A percentile compares a stretch with the other conserved stretches of the same genome.
Evolutionary conservation across 2,113 vertebrate species (phyloP).

Genomic region (Macaca nemestrina): DNA sequence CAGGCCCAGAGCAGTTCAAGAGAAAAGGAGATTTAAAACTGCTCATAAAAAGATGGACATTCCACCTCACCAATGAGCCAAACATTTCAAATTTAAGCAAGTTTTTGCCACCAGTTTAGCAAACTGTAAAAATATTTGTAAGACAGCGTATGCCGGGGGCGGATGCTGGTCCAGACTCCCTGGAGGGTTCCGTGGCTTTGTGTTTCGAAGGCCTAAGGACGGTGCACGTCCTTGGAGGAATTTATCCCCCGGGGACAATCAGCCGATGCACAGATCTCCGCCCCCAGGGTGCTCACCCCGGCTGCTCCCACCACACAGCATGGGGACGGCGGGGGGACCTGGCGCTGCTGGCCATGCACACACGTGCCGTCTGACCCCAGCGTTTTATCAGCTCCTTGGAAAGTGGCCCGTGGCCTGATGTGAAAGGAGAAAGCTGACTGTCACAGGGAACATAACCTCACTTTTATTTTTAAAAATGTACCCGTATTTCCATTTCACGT

Average conservation of each 20-base stretch:
- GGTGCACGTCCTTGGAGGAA: neutral
- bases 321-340: no score
- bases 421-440: neutral
- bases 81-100: neutral
- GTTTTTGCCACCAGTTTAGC: neutral
- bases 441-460: neutral
- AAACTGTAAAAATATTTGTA: neutral
- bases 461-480: neutral
- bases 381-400: neutral
- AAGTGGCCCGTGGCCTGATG: neutral
- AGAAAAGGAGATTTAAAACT: neutral
- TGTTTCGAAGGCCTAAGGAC: no score
- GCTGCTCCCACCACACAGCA: no score
- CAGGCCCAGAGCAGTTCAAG: neutral
- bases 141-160: neutral
- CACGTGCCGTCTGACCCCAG: no score
- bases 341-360: no score
- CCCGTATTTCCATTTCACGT: neutral
- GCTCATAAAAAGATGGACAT: neutral
- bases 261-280: no score
- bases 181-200: no score
- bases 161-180: neutral
- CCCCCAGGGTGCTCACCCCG: no score
- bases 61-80: neutral
- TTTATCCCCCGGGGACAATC: neutral